phyloP scores from a whole-genome alignment of 2,113 vertebrate species.

The Lasiurus borealis region DNA sequence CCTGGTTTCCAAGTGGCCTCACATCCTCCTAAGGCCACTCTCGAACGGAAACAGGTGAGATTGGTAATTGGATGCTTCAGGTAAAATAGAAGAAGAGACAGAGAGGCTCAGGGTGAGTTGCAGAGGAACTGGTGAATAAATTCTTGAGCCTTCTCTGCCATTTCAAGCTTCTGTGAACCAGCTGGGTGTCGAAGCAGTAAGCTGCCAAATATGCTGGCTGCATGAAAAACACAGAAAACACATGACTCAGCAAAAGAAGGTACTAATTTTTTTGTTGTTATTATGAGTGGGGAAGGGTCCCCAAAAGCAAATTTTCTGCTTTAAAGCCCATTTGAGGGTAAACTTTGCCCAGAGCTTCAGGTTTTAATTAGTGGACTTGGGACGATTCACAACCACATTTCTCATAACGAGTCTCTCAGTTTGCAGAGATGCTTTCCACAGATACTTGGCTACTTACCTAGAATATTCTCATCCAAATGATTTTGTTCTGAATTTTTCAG shows the following conservation, averaged over 20 bases:
- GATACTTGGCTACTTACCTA: constrained; percentile 89
- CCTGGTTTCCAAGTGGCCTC: constrained; percentile 31
- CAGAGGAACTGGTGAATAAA: constrained; percentile 94
- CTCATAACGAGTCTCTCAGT: not conserved
- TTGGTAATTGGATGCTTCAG: not conserved
- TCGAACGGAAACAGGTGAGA: constrained; percentile 46
- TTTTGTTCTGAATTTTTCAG: constrained; percentile 93
- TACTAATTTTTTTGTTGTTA: not conserved
- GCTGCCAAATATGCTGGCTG: constrained; percentile 94
- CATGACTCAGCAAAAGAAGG: constrained; percentile 39
- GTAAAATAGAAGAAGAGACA: not conserved
- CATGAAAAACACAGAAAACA: constrained; percentile 36
- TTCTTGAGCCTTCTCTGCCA: constrained; percentile 91
- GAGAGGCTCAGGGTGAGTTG: constrained; percentile 73
- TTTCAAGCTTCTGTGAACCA: constrained; percentile 84
- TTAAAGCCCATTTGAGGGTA: not conserved
- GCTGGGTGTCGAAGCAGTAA: constrained; percentile 91
- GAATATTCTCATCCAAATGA: constrained; percentile 92
- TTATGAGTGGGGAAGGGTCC: not conserved
- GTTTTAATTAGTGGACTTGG: constrained; percentile 1
- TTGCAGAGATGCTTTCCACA: not conserved
- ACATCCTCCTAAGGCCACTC: not conserved
- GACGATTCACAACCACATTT: not conserved
- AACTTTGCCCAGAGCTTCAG: not conserved
- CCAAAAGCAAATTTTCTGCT: constrained; percentile 37